Base-by-base conservation (phyloP, 92 coral and sea anemone species). In the Epizoanthus rinbou region DNA sequence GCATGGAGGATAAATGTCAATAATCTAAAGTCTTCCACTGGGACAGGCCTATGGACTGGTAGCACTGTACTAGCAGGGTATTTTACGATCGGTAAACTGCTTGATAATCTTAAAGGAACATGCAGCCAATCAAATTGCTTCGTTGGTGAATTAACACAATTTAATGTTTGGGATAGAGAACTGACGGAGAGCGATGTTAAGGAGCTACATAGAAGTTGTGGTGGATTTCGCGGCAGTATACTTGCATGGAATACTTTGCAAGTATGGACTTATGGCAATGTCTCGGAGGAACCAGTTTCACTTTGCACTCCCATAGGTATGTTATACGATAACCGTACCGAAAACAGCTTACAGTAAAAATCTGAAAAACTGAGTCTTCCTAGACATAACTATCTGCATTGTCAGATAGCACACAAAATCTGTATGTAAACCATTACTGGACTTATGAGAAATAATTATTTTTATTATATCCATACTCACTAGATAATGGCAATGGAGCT, bases 71-170 rank as follows among this genome's bases (percentile, higher is more conserved):
- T 0, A 0, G 15, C 24, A 4, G 80, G 80, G 19, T 13, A 57
- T 28, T 52, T 75, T 31, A 33, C 60, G 13, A 57, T 75, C 39
- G 80, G 80, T 31, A 57, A 75, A 57, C 57, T 33, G 80, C n/a
- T 22, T n/a, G n/a, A 9, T 3, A 37, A 6, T 57, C 58, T 16
- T 50, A 57, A 16, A 0, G 15, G 11, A 16, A 56, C 80, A 16
- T 75, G 80, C 11, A 25, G 6, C 21, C 67, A 56, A 53, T 9
- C 33, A 56, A 75, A 75, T 10, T 75, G 80, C 58, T 75, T 57
- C 13, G 8, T 75, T 57, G 80, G 80, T 75, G 80, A 75, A 19
- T 17, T 75, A 13, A 75, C 80, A 31, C 60, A 75, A 11, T 75
- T 75, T 18, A 33, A 75, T 33, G 18, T 75, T 31, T 75, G 80